Evolutionary conservation across 2,797 vertebrate genomes (phyloP), one percentile per base, ranked within the genome.

Genomic region (Enteromius anoplus): DNA sequence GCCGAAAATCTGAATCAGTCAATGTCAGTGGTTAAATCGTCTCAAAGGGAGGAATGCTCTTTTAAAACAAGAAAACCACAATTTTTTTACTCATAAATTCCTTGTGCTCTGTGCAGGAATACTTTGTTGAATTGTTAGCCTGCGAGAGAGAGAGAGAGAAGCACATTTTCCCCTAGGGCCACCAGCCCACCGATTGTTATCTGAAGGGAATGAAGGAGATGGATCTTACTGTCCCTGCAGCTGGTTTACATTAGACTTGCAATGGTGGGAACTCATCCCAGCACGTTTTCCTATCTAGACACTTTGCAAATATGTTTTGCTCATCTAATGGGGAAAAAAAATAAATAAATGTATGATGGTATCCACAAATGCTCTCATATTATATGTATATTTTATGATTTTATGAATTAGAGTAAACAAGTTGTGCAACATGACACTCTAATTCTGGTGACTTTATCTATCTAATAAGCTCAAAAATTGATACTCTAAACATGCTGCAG

Each of bases 61-160:
- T 86, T 78, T 86, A 83, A 89, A 75, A 51, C 80, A 75, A 10
- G 11, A 68, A 34, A 66, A 66, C 32, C 47, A 45, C 34, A 87
- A 87, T 62, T 85, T 82, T 90, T 89, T 87, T 89, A 88, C 87
- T 66, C 26, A 87, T 88, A 92, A 89, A 91, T 89, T 93, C 89
- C 81, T 85, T 87, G 86, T 91, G 84, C 80, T 90, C 79, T 70
- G 55, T 72, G 21, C 75, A 80, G 84, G 78, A 90, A 91, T 88
- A 90, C 85, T 87, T 81, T 81, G 62, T 76, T 0, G 23, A 89
- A 85, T 86, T 90, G 88, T 79, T 78, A 87, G 81, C 72, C 83
- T 85, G 23, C 4, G 79, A 87, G 75, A 42, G 8, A 11, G 42
- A 45, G 42, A 45, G 62, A 85, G 84, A 82, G 88, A 49, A 64